phyloP scores from a whole-genome alignment of 2,113 vertebrate species.

The Eptesicus fuscus region DNA sequence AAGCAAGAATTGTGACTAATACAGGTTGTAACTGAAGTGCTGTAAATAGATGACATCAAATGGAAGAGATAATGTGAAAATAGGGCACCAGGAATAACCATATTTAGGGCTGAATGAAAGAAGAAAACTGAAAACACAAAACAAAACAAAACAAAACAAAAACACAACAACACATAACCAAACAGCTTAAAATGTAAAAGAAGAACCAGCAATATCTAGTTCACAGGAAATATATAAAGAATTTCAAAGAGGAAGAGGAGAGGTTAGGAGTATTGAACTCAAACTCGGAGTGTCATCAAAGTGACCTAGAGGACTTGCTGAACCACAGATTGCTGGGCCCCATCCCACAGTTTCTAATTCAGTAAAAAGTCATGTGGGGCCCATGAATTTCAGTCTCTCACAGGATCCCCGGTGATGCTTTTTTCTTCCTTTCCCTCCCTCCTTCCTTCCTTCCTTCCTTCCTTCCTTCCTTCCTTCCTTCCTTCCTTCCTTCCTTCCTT shows the following conservation, averaged over 20 bases:
- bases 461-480: accelerated
- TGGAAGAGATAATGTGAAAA: background rate
- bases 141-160: no score
- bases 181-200: background rate
- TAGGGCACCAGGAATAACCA: background rate
- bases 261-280: background rate
- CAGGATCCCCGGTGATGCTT: background rate
- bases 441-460: accelerated
- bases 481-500: accelerated
- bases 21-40: background rate
- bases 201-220: background rate
- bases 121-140: background rate
- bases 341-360: background rate
- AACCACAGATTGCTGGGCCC: background rate
- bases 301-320: background rate
- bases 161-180: no score
- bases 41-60: background rate
- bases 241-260: background rate
- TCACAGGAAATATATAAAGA: background rate
- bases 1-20: background rate
- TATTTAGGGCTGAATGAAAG: background rate
- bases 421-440: background rate
- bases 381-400: background rate
- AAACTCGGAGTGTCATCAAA: background rate
- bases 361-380: background rate